Evolutionary conservation across 92 coral and sea anemone genomes (phyloP).

Genomic region (Zoanthus gigantus): DNA sequence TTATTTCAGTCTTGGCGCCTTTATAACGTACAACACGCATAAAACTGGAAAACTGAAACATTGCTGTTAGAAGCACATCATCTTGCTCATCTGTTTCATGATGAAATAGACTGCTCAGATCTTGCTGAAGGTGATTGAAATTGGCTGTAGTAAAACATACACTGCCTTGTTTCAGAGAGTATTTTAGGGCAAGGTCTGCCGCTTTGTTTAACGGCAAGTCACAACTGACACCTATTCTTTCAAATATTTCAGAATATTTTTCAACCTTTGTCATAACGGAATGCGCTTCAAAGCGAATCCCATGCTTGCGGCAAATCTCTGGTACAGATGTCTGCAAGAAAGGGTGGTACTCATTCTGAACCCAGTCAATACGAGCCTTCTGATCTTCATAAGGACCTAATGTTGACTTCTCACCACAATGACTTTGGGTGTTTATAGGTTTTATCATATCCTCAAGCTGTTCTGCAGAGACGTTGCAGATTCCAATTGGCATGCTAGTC

Average conservation of each 20-base stretch:
- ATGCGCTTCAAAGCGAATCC: constrained; percentile 69
- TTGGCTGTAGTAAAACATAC: constrained; percentile 69
- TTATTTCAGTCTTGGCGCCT: constrained; percentile 58
- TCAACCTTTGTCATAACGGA: constrained; percentile 64
- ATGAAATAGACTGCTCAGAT: constrained; percentile 43
- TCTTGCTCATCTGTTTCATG: constrained; percentile 47
- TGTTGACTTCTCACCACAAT: constrained; percentile 14
- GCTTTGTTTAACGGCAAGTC: constrained; percentile 38
- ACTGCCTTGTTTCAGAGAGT: constrained; percentile 60
- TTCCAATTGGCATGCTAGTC: constrained; percentile 65
- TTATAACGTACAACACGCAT: constrained; percentile 65
- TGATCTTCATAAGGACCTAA: neutral
- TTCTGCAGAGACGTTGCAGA: constrained; percentile 68
- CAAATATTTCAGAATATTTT: constrained; percentile 56
- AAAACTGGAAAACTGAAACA: constrained; percentile 56
- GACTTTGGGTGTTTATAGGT: neutral
- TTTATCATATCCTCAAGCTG: constrained; percentile 63
- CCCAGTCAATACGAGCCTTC: constrained; percentile 68
- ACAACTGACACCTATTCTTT: constrained; percentile 34
- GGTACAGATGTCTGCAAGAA: constrained; percentile 65
- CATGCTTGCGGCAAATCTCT: constrained; percentile 63
- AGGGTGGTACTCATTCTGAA: constrained; percentile 75
- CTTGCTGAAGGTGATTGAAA: constrained; percentile 55
- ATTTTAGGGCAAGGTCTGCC: constrained; percentile 62
- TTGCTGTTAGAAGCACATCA: constrained; percentile 42